phyloP scores from a whole-genome alignment of 2,888 invertebrate species.

The Trachelus stipa region DNA sequence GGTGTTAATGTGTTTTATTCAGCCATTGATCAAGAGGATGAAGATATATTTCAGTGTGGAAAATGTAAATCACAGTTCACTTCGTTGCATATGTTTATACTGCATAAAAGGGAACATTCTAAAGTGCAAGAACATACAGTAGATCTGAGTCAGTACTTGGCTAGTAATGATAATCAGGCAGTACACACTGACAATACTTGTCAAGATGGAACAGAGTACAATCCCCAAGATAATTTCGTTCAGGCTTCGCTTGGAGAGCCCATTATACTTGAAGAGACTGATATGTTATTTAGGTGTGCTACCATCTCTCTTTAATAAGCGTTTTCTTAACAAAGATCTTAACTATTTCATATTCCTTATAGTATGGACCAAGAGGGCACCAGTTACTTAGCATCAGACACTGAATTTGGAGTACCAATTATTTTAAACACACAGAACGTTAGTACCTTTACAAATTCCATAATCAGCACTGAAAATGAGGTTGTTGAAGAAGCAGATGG shows the following conservation, averaged over 20 bases:
- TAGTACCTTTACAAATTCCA: slow-evolving; percentile 50
- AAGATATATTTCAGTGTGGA: slow-evolving; percentile 79
- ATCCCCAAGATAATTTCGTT: slow-evolving; percentile 54
- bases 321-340: slow-evolving; percentile 12
- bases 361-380: slow-evolving; percentile 64
- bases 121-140: slow-evolving; percentile 58
- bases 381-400: slow-evolving; percentile 57
- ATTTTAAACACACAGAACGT: slow-evolving; percentile 58
- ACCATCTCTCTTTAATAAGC: slow-evolving; percentile 1
- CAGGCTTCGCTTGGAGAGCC: slow-evolving; percentile 54
- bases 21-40: slow-evolving; percentile 69
- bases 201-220: slow-evolving; percentile 49
- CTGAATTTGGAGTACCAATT: slow-evolving; percentile 60
- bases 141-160: slow-evolving; percentile 60
- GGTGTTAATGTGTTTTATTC: neutral
- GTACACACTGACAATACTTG: slow-evolving; percentile 48
- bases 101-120: slow-evolving; percentile 71
- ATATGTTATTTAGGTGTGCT: slow-evolving; percentile 60
- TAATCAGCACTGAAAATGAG: slow-evolving; percentile 43
- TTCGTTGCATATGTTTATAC: slow-evolving; percentile 71
- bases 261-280: slow-evolving; percentile 62
- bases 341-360: slow-evolving; percentile 35
- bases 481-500: slow-evolving; percentile 31
- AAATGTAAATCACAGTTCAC: slow-evolving; percentile 76
- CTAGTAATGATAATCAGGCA: slow-evolving; percentile 48